A percentile compares a stretch with the other conserved stretches of the same genome.
These are phyloP conservation scores for Eledona agricola DNA, from an alignment of 2,888 invertebrate genomes.

Conservation along the genomic window DNA sequence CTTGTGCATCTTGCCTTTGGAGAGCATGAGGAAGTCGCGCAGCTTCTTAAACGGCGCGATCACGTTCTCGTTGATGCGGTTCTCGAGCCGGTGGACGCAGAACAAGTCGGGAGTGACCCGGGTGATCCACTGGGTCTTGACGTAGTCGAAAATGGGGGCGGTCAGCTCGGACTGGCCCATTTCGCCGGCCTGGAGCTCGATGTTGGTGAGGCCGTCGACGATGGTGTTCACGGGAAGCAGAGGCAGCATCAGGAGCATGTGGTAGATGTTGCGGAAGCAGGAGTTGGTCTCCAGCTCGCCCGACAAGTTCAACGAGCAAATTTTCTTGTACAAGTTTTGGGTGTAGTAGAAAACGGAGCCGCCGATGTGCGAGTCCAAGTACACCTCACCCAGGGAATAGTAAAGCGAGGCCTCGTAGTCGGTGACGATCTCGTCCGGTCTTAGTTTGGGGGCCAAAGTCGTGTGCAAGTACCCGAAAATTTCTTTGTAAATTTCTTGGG, in stretches of 20 bases:
- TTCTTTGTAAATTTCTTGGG: constrained; percentile 54
- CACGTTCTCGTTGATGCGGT: constrained; percentile 58
- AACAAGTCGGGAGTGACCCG: constrained; percentile 58
- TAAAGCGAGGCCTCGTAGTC: constrained; percentile 59
- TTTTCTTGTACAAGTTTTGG: constrained; percentile 59
- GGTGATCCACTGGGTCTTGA: constrained; percentile 54
- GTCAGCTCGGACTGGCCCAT: constrained; percentile 47
- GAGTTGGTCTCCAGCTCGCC: constrained; percentile 56
- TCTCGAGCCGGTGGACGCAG: constrained; percentile 58
- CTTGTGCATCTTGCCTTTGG: constrained; percentile 52
- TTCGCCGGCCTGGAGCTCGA: constrained; percentile 54
- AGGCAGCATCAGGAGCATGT: constrained; percentile 59
- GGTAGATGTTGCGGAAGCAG: constrained; percentile 57
- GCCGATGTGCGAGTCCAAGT: constrained; percentile 56
- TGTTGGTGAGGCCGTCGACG: constrained; percentile 55
- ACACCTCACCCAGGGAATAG: constrained; percentile 57
- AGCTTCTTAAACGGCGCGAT: constrained; percentile 60
- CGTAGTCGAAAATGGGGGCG: constrained; percentile 52
- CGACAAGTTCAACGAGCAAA: constrained; percentile 54
- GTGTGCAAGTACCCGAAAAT: constrained; percentile 55
- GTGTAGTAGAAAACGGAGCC: constrained; percentile 59
- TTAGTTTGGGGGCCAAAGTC: constrained; percentile 52
- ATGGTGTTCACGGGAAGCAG: constrained; percentile 59
- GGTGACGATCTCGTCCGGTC: constrained; percentile 58
- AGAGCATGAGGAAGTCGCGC: constrained; percentile 54